phyloP scores from a whole-genome alignment of 2,113 vertebrate species.

The Synchiropus splendidus region DNA sequence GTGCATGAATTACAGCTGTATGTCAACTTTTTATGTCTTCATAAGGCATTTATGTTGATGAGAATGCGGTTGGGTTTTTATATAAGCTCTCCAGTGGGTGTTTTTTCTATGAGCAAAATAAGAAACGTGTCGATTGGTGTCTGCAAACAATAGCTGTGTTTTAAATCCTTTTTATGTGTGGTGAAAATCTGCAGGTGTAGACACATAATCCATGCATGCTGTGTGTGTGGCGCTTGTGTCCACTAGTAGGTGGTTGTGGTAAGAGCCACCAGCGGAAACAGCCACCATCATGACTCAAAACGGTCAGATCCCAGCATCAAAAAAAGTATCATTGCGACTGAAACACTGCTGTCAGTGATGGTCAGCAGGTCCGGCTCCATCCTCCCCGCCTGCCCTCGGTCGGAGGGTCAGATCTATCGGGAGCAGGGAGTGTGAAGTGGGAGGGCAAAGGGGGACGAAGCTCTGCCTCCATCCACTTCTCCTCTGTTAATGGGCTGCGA shows the following conservation, averaged over 20 bases:
- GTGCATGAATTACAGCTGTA: too few species aligned
- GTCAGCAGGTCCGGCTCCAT: conserved; percentile 12
- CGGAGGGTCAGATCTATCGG: conserved; percentile 15
- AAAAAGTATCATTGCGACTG: conserved; percentile 1
- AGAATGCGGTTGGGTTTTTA: conserved; percentile 7
- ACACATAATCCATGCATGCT: too few species aligned
- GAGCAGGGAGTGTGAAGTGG: conserved; percentile 40
- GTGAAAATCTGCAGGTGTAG: too few species aligned
- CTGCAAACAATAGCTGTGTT: too few species aligned
- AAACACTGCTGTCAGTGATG: too few species aligned
- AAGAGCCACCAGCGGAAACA: conserved; percentile 32
- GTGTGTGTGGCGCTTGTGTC: conserved; percentile 9
- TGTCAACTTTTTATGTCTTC: too few species aligned
- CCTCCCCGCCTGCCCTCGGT: conserved; percentile 17
- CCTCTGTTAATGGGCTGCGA: conserved; percentile 46
- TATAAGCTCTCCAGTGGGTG: too few species aligned
- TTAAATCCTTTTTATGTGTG: too few species aligned
- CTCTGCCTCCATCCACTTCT: conserved; percentile 40
- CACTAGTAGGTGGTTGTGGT: conserved; percentile 21
- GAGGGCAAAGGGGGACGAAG: conserved; percentile 41
- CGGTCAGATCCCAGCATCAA: neutral
- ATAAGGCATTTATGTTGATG: too few species aligned
- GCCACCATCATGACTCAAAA: neutral
- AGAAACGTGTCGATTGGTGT: conserved; percentile 21
- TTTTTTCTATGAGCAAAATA: too few species aligned